A percentile compares a stretch with the other conserved stretches of the same genome.
Evolutionary conservation across 2,797 vertebrate species (phyloP).

Genomic region (Pelochelys cantorii): DNA sequence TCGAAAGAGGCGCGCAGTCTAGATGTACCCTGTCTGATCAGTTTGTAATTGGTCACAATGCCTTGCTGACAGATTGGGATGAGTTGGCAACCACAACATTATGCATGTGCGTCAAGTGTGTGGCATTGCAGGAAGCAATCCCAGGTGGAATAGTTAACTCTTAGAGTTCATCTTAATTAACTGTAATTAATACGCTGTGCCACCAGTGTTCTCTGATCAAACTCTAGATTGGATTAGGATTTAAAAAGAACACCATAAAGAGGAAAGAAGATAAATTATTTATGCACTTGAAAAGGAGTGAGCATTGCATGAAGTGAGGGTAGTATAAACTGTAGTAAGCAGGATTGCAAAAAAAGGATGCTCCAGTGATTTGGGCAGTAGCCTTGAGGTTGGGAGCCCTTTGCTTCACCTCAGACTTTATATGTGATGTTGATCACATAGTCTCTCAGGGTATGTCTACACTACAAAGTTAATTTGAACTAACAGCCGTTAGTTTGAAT

Average conservation of each 20-base stretch:
- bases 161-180: not conserved
- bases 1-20: too few relatives aligned
- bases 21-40: too few relatives aligned
- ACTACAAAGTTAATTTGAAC: too few relatives aligned
- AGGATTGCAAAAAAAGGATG: not conserved
- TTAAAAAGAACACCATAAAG: not conserved
- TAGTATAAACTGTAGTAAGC: accelerated
- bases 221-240: not conserved
- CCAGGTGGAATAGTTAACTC: not conserved
- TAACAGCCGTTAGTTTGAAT: too few relatives aligned
- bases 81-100: not conserved
- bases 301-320: not conserved
- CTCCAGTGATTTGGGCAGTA: not conserved
- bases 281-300: not conserved
- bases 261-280: not conserved
- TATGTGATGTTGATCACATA: not conserved
- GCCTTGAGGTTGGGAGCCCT: not conserved
- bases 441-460: too few relatives aligned
- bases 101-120: accelerated
- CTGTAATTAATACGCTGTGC: not conserved
- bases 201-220: not conserved
- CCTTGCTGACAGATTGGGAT: not conserved
- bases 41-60: not conserved
- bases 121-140: not conserved
- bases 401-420: not conserved